phyloP scores from a whole-genome alignment of 2,888 invertebrate species.

The Linyphia triangularis region DNA sequence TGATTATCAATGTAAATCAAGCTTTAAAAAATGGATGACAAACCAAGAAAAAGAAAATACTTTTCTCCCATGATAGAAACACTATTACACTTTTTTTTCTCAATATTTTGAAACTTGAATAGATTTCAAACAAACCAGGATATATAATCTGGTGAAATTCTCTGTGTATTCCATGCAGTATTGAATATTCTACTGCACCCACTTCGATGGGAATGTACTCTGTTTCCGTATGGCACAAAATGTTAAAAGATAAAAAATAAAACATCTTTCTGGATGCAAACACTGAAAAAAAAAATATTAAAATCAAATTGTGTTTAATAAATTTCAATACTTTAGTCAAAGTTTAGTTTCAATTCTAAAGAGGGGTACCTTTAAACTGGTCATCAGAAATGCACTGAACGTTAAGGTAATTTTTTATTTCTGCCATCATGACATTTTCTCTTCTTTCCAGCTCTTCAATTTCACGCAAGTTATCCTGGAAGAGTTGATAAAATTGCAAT shows the following conservation, averaged over 20 bases:
- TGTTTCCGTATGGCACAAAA: constrained; percentile 77
- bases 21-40: no score
- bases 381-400: not conserved
- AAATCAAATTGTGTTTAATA: not conserved
- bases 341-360: no score
- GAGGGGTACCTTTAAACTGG: constrained; percentile 35
- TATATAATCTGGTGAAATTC: constrained; percentile 78
- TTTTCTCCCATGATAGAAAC: not conserved
- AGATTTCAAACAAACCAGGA: constrained; percentile 77
- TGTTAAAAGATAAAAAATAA: constrained; percentile 78
- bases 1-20: no score
- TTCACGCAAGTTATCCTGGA: constrained; percentile 36
- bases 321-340: no score
- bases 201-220: constrained; percentile 78
- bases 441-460: constrained; percentile 2
- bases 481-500: no score
- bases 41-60: not conserved
- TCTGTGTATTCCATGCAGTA: constrained; percentile 78
- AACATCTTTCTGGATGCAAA: constrained; percentile 71
- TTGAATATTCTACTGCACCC: constrained; percentile 78
- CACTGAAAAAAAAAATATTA: constrained; percentile 24
- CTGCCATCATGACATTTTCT: constrained; percentile 26
- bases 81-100: no score
- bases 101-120: no score
- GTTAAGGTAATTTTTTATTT: constrained; percentile 16